These are phyloP conservation scores for Palythoa grandis DNA, from an alignment of 92 coral and sea anemone species.

Conservation along the genomic window DNA sequence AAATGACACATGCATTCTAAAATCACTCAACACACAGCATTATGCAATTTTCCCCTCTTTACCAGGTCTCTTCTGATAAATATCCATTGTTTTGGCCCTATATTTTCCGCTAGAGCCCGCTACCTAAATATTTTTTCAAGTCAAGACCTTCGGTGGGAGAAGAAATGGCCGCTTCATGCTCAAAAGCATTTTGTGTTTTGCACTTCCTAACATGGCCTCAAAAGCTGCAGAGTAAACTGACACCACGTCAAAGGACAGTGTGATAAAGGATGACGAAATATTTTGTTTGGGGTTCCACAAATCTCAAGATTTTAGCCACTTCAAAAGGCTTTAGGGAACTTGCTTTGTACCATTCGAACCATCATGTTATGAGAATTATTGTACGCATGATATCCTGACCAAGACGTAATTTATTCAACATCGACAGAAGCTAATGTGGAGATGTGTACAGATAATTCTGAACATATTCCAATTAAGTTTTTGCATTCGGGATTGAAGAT, in stretches of 20 bases:
- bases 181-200: neutral
- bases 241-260: neutral
- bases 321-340: constrained; percentile 8
- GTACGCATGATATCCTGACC: neutral
- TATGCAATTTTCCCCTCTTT: neutral
- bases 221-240: constrained; percentile 7
- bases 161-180: neutral
- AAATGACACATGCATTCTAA: neutral
- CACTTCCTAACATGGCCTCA: constrained; percentile 10
- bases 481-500: neutral
- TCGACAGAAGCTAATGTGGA: constrained; percentile 4
- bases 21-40: constrained; percentile 3
- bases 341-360: constrained; percentile 8
- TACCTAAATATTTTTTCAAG: constrained; percentile 10
- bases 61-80: constrained; percentile 7
- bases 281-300: neutral
- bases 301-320: constrained; percentile 1
- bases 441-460: constrained; percentile 9
- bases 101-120: constrained; percentile 16
- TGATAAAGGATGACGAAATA: neutral
- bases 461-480: neutral
- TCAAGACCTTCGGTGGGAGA: neutral
- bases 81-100: neutral
- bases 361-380: constrained; percentile 6
- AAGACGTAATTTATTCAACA: neutral